Base-by-base conservation (phyloP, 2,888 invertebrate genomes). In the Mamestra brassicae region DNA sequence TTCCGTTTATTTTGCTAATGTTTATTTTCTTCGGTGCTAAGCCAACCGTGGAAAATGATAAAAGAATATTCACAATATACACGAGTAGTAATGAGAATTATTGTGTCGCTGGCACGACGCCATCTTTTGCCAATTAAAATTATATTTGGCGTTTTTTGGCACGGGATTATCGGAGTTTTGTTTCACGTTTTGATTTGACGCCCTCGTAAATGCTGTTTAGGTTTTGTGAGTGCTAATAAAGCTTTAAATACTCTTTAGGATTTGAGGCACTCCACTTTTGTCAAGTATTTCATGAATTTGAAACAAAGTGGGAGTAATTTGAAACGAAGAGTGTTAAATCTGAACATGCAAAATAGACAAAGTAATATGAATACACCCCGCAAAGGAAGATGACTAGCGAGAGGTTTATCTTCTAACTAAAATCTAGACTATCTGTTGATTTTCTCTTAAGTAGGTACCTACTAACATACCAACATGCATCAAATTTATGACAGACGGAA, bases 131-230 rank as follows among this genome's bases (percentile, higher is more conserved):
- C 81, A 87, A 87, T 87, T 88, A 88, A 88, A 87, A 88, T 87
- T 87, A 88, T 87, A 87, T 87, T 87, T 83, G 87, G 74, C 87
- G 88, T 81, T 87, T 87, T 87, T 85, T 88, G 87, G 88, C 87
- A 87, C 81, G 50, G 52, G 15, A 54, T 71, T 80, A 71, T 80
- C 61, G 77, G 45, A 60, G 67, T 69, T 83, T 80, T 83, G 71
- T 85, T 87, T 74, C 76, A 77, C 74, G 54, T 80, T 71, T 77
- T 62, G 67, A 72, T 74, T 74, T 64, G 66, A 67, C 67, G 60
- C 67, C 52, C 77, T 76, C 67, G 61, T 76, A 77, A 81, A 65
- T 72, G 67, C 13, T 70, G 52, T 80, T 79, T 64, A 64, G 45
- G 74, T 57, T 65, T 61, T n/a, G 4, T 34, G 34, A 38, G 45